Conservation (phyloP, 2,888 invertebrate species). For the Brachypterus glaber region DNA sequence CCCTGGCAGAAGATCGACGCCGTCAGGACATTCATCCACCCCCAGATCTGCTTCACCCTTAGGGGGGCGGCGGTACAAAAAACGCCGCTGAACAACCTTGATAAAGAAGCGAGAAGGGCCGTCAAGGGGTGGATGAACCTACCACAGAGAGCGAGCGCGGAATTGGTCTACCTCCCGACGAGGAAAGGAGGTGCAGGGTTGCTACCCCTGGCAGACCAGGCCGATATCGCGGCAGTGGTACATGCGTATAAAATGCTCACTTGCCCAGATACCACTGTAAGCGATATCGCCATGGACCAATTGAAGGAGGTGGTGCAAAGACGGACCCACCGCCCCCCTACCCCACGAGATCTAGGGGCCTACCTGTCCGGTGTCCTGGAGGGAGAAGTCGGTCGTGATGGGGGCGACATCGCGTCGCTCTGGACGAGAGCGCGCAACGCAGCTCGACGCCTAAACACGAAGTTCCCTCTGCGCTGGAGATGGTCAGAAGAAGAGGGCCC, state of each 20-base stretch:
- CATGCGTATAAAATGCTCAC: conserved; percentile 30
- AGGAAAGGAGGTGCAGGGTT: conserved; percentile 27
- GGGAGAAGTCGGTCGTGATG: conserved; percentile 18
- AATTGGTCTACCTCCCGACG: conserved; percentile 22
- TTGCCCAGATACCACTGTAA: conserved; percentile 19
- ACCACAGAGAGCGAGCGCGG: conserved; percentile 27
- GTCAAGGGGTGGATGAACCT: conserved; percentile 28
- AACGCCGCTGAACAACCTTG: conserved; percentile 20
- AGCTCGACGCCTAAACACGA: conserved; percentile 12
- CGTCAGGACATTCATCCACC: conserved; percentile 23
- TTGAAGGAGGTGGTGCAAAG: conserved; percentile 19
- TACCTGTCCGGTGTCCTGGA: conserved; percentile 24
- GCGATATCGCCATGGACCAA: conserved; percentile 18
- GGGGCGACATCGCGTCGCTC: conserved; percentile 15
- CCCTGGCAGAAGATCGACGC: conserved; percentile 25
- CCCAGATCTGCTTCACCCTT: conserved; percentile 26
- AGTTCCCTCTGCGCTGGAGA: conserved; percentile 18
- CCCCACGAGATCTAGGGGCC: conserved; percentile 19
- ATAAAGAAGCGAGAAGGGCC: conserved; percentile 19
- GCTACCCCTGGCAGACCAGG: conserved; percentile 26
- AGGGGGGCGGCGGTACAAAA: conserved; percentile 25
- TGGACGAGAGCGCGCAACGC: conserved; percentile 24
- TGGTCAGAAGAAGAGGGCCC: conserved; percentile 5
- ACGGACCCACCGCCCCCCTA: conserved; percentile 13
- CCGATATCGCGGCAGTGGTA: conserved; percentile 20